Evolutionary conservation across 2,888 invertebrate species (phyloP).

Genomic region (Hemistola chrysoprasaria): DNA sequence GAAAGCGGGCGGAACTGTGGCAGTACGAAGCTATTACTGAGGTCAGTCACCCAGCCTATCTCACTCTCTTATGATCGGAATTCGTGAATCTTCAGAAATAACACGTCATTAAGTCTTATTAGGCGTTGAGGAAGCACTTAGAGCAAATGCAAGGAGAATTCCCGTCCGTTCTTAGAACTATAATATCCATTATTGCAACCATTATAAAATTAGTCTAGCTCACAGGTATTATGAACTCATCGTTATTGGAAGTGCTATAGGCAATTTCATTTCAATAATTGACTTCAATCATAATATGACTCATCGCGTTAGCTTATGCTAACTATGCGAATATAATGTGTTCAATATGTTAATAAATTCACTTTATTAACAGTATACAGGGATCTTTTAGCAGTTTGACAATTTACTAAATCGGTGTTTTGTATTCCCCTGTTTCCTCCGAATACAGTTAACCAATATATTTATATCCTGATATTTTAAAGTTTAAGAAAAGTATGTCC

Average conservation of each 20-base stretch:
- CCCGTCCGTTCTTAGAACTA: slow-evolving; percentile 49
- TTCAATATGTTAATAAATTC: too few relatives aligned
- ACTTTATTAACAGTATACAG: too few relatives aligned
- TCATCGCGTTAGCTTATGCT: too few relatives aligned
- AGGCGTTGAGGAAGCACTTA: slow-evolving; percentile 74
- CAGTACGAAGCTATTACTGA: slow-evolving; percentile 53
- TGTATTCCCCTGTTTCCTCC: too few relatives aligned
- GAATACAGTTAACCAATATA: too few relatives aligned
- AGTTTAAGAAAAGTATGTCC: too few relatives aligned
- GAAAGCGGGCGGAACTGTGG: slow-evolving; percentile 51
- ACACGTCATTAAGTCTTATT: slow-evolving; percentile 77
- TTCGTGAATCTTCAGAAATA: slow-evolving; percentile 78
- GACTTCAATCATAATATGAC: too few relatives aligned
- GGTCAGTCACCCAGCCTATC: slow-evolving; percentile 72
- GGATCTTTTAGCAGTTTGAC: too few relatives aligned
- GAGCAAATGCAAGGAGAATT: slow-evolving; percentile 71
- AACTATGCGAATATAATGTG: too few relatives aligned
- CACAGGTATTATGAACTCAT: slow-evolving; percentile 36
- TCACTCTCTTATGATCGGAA: slow-evolving; percentile 65
- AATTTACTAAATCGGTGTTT: too few relatives aligned
- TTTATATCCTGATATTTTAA: too few relatives aligned
- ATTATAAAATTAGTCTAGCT: slow-evolving; percentile 58
- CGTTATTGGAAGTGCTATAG: slow-evolving; percentile 7
- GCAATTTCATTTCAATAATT: too few relatives aligned
- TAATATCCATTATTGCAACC: slow-evolving; percentile 56